Evolutionary conservation across 35 echinoderm and acorn worm species (phyloP).

Genomic region (Ptychodera flava): DNA sequence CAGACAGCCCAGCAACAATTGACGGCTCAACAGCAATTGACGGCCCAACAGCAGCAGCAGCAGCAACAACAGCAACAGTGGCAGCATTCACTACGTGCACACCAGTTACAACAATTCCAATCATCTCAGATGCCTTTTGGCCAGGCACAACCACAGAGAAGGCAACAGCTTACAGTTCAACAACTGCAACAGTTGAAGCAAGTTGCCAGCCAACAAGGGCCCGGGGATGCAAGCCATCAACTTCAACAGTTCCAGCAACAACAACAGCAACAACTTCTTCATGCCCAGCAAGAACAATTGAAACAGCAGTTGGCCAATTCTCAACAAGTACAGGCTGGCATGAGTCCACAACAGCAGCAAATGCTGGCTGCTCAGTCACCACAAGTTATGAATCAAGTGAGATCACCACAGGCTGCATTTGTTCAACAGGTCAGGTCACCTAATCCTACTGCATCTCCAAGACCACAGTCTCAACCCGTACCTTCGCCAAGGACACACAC

Average conservation of each 20-base stretch:
- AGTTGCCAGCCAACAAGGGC: conserved; percentile 42
- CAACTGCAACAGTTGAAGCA: conserved; percentile 62
- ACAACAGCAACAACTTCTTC: conserved; percentile 20
- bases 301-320: conserved; percentile 62
- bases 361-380: conserved; percentile 13
- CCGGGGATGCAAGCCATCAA: background rate
- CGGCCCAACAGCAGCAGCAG: conserved; percentile 42
- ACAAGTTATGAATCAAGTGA: conserved; percentile 20
- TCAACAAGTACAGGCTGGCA: conserved; percentile 62
- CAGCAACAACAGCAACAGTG: conserved; percentile 38
- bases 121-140: background rate
- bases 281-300: conserved; percentile 40
- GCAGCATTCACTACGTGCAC: conserved; percentile 14
- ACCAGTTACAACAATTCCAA: background rate
- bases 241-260: conserved; percentile 74
- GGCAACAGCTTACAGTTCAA: conserved; percentile 22
- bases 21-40: background rate
- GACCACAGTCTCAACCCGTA: conserved; percentile 86
- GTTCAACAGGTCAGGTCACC: conserved; percentile 84
- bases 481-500: conserved; percentile 94
- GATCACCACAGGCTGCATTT: conserved; percentile 76
- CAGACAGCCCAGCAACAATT: conserved; percentile 29
- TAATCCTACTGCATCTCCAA: conserved; percentile 82
- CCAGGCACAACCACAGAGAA: background rate
- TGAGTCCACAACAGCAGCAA: conserved; percentile 12